phyloP scores from a whole-genome alignment of 2,888 invertebrate species.

The Archips crataeganus region DNA sequence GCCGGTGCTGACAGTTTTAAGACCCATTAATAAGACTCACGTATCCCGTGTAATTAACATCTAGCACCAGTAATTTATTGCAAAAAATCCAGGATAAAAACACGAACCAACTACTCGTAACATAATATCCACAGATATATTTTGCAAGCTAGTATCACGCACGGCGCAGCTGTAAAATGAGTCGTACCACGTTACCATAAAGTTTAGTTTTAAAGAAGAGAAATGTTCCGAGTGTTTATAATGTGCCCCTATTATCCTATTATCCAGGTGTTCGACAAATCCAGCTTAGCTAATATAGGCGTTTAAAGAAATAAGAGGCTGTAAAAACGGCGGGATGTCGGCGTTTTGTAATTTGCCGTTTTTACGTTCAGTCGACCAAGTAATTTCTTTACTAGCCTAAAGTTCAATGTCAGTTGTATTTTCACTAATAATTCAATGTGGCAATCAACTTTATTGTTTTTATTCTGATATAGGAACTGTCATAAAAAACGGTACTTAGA shows the following conservation, averaged over 20 bases:
- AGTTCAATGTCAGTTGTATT: no score
- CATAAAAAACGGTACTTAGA: no score
- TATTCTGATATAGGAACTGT: no score
- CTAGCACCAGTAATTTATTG: not conserved
- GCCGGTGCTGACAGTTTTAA: no score
- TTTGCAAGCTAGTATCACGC: not conserved
- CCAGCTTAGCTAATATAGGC: conserved; percentile 36
- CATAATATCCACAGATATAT: not conserved
- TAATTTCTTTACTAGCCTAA: no score
- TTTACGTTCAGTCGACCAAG: not conserved
- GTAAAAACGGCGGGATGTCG: conserved; percentile 38
- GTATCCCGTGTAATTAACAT: not conserved
- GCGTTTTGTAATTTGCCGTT: conserved; percentile 39
- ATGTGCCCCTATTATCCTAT: conserved; percentile 31
- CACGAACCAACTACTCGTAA: not conserved
- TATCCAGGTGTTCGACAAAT: conserved; percentile 39
- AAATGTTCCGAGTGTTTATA: not conserved
- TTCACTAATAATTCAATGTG: no score
- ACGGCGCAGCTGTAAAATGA: not conserved
- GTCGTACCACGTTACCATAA: not conserved
- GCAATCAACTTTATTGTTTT: no score
- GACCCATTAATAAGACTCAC: not conserved
- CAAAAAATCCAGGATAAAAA: conserved; percentile 3
- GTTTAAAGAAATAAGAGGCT: conserved; percentile 31
- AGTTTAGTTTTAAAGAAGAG: not conserved